Conservation (phyloP, 2,888 invertebrate species). For the Nowickia ferox region DNA sequence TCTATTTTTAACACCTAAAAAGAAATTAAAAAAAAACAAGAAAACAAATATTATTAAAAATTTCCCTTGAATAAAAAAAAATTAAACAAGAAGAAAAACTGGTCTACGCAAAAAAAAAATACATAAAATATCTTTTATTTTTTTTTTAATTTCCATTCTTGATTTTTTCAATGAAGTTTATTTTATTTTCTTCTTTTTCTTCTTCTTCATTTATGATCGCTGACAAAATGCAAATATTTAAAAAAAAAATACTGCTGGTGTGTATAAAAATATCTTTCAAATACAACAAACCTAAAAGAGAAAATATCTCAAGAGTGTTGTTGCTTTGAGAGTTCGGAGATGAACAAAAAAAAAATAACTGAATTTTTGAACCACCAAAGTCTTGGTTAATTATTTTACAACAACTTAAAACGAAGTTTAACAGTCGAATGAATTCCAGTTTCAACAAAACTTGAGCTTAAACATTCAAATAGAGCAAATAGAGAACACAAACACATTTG, state of each 20-base stretch:
- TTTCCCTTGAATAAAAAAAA: background rate
- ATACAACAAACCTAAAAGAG: conserved; percentile 27
- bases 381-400: conserved; percentile 43
- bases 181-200: conserved; percentile 10
- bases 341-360: background rate
- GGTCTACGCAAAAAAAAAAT: conserved; percentile 21
- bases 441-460: conserved; percentile 46
- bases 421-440: conserved; percentile 69
- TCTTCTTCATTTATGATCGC: conserved; percentile 7
- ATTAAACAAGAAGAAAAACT: conserved; percentile 26
- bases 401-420: conserved; percentile 58
- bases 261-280: conserved; percentile 43
- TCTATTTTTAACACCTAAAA: conserved; percentile 56
- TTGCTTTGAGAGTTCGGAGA: background rate
- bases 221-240: background rate
- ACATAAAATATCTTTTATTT: conserved; percentile 9
- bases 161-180: conserved; percentile 47
- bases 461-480: too few relatives aligned
- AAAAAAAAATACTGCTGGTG: background rate
- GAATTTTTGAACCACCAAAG: conserved; percentile 58
- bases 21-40: conserved; percentile 47
- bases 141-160: conserved; percentile 8
- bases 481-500: conserved; percentile 33
- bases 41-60: conserved; percentile 33
- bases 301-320: conserved; percentile 23